phyloP scores from a whole-genome alignment of 2,888 invertebrate species.

The Tyria jacobaeae region DNA sequence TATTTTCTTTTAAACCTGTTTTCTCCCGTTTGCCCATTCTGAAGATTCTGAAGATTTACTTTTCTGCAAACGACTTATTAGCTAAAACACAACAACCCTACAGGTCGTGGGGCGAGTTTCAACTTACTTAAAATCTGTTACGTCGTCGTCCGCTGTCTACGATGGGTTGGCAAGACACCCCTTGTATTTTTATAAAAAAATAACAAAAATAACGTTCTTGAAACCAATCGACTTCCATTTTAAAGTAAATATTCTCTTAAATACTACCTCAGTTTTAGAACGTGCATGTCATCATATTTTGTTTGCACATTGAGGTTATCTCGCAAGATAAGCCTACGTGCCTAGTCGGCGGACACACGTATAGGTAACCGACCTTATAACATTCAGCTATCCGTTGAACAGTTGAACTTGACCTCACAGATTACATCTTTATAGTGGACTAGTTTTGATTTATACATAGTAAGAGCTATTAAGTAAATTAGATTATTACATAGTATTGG shows the following conservation, averaged over 20 bases:
- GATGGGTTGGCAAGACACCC: neutral
- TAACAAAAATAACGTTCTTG: neutral
- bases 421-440: neutral
- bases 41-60: too few relatives aligned
- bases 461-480: neutral
- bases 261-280: neutral
- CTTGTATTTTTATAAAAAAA: neutral
- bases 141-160: too few relatives aligned
- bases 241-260: too few relatives aligned
- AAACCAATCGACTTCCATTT: neutral
- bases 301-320: conserved; percentile 6
- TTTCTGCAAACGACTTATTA: too few relatives aligned
- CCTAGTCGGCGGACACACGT: neutral
- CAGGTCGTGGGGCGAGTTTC: too few relatives aligned
- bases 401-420: conserved; percentile 2
- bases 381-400: neutral
- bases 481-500: too few relatives aligned
- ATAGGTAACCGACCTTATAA: neutral
- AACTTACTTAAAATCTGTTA: too few relatives aligned
- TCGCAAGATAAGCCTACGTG: conserved; percentile 1
- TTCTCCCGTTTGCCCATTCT: too few relatives aligned
- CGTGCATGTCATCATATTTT: neutral
- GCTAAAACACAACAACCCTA: too few relatives aligned
- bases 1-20: too few relatives aligned
- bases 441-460: neutral